These are phyloP conservation scores for Ameiurus melas DNA, from an alignment of 2,113 vertebrate species.

Conservation along the genomic window DNA sequence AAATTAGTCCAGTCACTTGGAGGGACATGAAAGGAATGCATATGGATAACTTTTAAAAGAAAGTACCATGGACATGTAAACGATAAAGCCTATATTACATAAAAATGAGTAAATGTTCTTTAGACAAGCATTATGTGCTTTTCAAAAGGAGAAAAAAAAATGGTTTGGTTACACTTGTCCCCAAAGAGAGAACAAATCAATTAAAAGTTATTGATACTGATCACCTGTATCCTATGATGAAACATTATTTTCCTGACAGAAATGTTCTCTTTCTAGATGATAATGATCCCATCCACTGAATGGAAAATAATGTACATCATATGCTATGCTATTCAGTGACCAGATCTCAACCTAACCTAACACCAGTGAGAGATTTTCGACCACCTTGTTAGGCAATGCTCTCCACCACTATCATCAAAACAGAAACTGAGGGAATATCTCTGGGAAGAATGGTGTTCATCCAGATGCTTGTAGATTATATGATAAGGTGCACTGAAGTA, in stretches of 20 bases:
- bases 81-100: conserved; percentile 27
- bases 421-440: not conserved
- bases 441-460: not conserved
- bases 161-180: not conserved
- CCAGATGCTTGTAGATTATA: not conserved
- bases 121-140: not conserved
- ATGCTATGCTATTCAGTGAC: not conserved
- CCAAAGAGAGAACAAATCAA: not conserved
- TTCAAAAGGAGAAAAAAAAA: conserved; percentile 12
- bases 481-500: not conserved
- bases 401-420: not conserved
- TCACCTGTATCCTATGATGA: not conserved
- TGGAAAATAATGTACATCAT: not conserved
- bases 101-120: conserved; percentile 27
- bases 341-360: not conserved
- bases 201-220: not conserved
- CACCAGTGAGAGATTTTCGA: not conserved
- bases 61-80: not conserved
- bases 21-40: not conserved
- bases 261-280: not conserved
- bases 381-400: not conserved
- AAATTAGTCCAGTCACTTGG: not conserved
- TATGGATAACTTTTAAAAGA: not conserved
- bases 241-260: not conserved
- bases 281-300: not conserved